Conservation (phyloP, 2,113 vertebrate species). For the Cebus imitator region DNA sequence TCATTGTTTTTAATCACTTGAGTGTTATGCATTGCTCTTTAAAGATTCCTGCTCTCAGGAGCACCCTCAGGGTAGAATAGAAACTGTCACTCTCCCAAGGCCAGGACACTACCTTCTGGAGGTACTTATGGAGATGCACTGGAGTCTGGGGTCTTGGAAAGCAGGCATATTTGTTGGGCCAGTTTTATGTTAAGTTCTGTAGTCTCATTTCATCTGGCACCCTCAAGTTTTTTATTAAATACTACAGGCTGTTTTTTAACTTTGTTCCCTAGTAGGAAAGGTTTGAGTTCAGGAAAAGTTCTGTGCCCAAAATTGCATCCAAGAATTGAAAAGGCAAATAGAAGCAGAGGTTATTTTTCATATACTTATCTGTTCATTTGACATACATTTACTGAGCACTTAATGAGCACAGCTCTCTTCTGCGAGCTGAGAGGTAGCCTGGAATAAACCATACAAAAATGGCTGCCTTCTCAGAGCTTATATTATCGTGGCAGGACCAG, state of each 20-base stretch:
- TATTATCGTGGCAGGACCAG: background rate
- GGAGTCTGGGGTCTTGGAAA: background rate
- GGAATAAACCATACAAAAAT: background rate
- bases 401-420: background rate
- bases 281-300: background rate
- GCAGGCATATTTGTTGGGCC: background rate
- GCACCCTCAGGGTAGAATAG: background rate
- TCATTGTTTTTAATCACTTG: background rate
- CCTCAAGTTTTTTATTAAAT: background rate
- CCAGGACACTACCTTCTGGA: background rate
- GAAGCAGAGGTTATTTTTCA: background rate
- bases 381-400: background rate
- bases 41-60: background rate
- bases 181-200: background rate
- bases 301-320: background rate
- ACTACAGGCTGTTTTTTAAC: background rate
- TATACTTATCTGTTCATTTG: background rate
- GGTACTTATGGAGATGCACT: background rate
- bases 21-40: background rate
- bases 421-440: background rate
- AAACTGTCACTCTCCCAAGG: background rate
- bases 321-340: background rate
- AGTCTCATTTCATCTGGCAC: background rate
- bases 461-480: background rate
- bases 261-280: too few species aligned